Evolutionary conservation across 2,113 vertebrate species (phyloP), one percentile per base, ranked within the genome.

Genomic region (Nansenia antarctica): DNA sequence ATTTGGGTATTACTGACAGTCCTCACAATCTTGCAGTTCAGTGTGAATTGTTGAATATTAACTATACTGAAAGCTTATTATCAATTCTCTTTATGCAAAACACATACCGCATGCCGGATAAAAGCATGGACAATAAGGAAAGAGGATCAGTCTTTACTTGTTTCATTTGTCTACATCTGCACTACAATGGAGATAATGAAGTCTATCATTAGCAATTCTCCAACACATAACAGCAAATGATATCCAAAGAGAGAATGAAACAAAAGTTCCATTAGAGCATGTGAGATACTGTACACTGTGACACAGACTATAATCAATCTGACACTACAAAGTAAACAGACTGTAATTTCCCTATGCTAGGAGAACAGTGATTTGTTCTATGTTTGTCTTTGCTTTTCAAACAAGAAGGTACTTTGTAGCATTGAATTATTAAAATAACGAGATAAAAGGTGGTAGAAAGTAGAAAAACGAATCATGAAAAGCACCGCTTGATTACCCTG

Each of bases 41-140:
- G 69, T 69, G 73, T 63, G 79, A 85, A 82, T 55, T 78, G 75
- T 88, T 88, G 82, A 91, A 91, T 89, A 89, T 86, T 89, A 91
- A 91, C 84, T n/a, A n/a, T n/a, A n/a, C n/a, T n/a, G n/a, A n/a
- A n/a, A 68, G 26, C 9, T 76, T 76, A 83, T 93, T 88, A 88
- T 88, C 73, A 80, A 81, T 91, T 86, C 85, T 84, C 83, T 87
- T 82, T 89, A 85, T 88, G 69, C 30, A 34, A 67, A 82, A 80
- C 54, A 74, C 30, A 68, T 59, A 81, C 77, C 78, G 69, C 30
- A 78, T 22, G 47, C 62, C 9, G 62, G 80, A 88, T 89, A 74
- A 90, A 86, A 84, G 85, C 29, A 42, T 72, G 61, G 80, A 84
- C 79, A 80, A 84, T 84, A 73, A 58, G 67, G 70, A 85, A 67